Evolutionary conservation across 2,888 invertebrate genomes (phyloP).

Genomic region (Agrypnus murinus): DNA sequence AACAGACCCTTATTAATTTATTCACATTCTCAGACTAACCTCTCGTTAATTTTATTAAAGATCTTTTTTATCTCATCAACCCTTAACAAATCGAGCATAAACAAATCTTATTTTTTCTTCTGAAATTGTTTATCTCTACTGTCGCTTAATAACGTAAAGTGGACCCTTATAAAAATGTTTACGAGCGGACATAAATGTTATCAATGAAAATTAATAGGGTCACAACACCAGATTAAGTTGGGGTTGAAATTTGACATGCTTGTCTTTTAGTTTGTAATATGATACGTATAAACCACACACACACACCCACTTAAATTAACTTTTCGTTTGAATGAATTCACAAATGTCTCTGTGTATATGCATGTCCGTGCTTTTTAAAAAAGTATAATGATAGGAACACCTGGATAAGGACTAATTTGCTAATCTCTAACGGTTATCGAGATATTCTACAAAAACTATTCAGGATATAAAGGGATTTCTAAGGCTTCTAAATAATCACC

Average conservation of each 20-base stretch:
- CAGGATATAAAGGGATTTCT: no score
- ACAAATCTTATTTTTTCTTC: constrained; percentile 18
- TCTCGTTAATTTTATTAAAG: constrained; percentile 1
- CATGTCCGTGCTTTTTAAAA: no score
- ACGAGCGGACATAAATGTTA: constrained; percentile 12
- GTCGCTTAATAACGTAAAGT: not conserved
- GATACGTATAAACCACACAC: constrained; percentile 24
- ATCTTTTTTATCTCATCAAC: not conserved
- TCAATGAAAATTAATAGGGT: constrained; percentile 40
- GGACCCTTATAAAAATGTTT: constrained; percentile 13
- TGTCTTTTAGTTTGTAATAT: constrained; percentile 31
- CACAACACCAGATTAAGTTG: constrained; percentile 38
- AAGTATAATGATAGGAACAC: no score
- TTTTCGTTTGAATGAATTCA: no score
- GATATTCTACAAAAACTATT: no score
- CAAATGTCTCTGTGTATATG: no score
- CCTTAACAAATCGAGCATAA: not conserved
- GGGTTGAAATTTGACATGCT: constrained; percentile 45
- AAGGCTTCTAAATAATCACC: no score
- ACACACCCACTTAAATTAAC: no score
- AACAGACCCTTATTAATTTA: no score
- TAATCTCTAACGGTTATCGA: no score
- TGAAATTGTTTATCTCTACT: not conserved
- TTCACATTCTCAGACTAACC: no score
- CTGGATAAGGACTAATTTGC: no score